phyloP scores from a whole-genome alignment of 1,140 invertebrate genomes.

The Stenopsyche tienmushanensis region DNA sequence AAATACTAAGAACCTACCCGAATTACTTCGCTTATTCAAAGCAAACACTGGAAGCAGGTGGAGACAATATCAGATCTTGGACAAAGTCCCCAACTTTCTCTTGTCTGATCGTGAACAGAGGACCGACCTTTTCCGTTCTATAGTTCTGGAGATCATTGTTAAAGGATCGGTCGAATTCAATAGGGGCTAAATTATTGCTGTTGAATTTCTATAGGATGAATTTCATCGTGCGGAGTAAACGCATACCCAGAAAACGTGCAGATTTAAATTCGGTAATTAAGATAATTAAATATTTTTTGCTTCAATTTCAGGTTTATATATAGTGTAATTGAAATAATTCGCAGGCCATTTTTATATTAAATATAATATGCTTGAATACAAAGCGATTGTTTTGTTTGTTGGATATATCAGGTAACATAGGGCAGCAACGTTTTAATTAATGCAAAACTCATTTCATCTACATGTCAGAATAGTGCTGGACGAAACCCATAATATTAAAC shows the following conservation, averaged over 20 bases:
- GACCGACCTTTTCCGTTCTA: neutral
- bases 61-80: neutral
- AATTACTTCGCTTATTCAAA: no score
- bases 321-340: no score
- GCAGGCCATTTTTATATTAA: no score
- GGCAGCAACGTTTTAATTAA: slow-evolving; percentile 34
- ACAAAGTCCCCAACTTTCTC: neutral
- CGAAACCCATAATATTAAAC: slow-evolving; percentile 34
- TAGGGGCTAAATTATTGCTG: neutral
- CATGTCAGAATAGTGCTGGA: slow-evolving; percentile 28
- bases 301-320: no score
- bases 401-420: slow-evolving; percentile 27
- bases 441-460: slow-evolving; percentile 37
- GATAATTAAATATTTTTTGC: no score
- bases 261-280: neutral
- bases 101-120: neutral
- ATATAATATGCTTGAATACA: no score
- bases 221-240: neutral
- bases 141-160: neutral
- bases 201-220: neutral
- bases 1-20: no score
- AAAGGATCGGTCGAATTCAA: neutral
- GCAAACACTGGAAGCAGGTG: neutral
- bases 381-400: slow-evolving; percentile 5
- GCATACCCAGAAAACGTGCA: neutral